Conservation (phyloP, 2,797 vertebrate genomes). For the Eutrigla gurnardus region DNA sequence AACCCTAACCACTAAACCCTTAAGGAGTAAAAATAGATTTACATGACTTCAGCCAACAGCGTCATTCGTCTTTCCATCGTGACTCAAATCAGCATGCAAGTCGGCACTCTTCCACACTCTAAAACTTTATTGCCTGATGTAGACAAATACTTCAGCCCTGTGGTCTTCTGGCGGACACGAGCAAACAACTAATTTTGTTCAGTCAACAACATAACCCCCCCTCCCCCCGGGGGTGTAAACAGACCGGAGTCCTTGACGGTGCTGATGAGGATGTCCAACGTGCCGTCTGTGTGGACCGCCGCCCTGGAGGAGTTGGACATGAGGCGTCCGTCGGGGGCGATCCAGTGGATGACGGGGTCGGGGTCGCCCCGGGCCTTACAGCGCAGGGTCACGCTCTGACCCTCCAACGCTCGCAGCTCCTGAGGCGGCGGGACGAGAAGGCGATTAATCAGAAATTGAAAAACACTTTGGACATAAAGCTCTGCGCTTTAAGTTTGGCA, state of each 20-base stretch:
- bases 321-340: slow-evolving; percentile 95
- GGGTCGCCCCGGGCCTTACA: slow-evolving; percentile 97
- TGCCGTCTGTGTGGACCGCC: slow-evolving; percentile 92
- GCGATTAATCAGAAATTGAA: slow-evolving; percentile 5
- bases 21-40: not conserved
- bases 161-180: slow-evolving; percentile 37
- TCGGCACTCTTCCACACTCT: slow-evolving; percentile 10
- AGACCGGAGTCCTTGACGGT: slow-evolving; percentile 94
- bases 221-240: slow-evolving; percentile 51
- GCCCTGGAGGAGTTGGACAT: slow-evolving; percentile 95
- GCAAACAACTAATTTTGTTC: slow-evolving; percentile 67
- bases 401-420: slow-evolving; percentile 94
- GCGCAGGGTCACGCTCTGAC: slow-evolving; percentile 93
- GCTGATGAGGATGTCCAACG: slow-evolving; percentile 96
- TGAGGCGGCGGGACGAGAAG: slow-evolving; percentile 56
- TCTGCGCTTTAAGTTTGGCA: not conserved
- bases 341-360: slow-evolving; percentile 97
- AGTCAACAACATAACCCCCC: slow-evolving; percentile 52
- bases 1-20: not conserved
- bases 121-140: slow-evolving; percentile 52
- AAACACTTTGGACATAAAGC: slow-evolving; percentile 1
- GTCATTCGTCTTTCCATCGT: slow-evolving; percentile 17
- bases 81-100: slow-evolving; percentile 21
- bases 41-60: not conserved
- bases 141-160: slow-evolving; percentile 52